phyloP scores from a whole-genome alignment of 30 jellyfish, hydroid and myxozoan genomes.

The Nemopilema nomurai region DNA sequence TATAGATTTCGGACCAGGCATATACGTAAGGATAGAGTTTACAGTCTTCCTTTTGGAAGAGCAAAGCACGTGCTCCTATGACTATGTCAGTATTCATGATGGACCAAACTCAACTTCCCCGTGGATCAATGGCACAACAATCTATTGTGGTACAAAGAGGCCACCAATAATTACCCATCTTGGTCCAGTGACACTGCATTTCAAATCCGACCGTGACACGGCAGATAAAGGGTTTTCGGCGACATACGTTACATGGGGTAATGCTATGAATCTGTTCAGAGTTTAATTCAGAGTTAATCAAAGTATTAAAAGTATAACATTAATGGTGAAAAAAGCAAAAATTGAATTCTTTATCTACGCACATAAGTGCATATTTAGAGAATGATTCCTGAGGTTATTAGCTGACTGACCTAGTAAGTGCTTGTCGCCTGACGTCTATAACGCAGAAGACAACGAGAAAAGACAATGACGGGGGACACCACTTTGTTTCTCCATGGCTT shows the following conservation, averaged over 20 bases:
- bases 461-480: too few species aligned
- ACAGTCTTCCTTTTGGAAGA: conserved; percentile 61
- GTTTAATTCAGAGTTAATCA: too few species aligned
- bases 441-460: too few species aligned
- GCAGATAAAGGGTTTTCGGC: conserved; percentile 81
- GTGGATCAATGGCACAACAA: conserved; percentile 41
- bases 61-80: conserved; percentile 80
- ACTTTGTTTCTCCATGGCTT: too few species aligned
- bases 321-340: too few species aligned
- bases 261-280: too few species aligned
- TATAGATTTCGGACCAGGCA: conserved; percentile 86
- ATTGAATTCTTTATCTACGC: too few species aligned
- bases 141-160: conserved; percentile 62
- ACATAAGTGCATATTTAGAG: too few species aligned
- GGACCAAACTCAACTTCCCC: conserved; percentile 68
- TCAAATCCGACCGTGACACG: conserved; percentile 83
- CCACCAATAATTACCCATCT: conserved; percentile 69
- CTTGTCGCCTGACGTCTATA: too few species aligned
- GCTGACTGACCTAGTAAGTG: too few species aligned
- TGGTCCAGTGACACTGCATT: conserved; percentile 77
- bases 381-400: too few species aligned
- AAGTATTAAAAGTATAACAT: too few species aligned
- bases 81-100: conserved; percentile 70
- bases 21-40: conserved; percentile 54
- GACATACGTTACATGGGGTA: conserved; percentile 77